A percentile compares a stretch with the other conserved stretches of the same genome.
Evolutionary conservation across 1,140 invertebrate species (phyloP).

Genomic region (Leptopilina boulardi): DNA sequence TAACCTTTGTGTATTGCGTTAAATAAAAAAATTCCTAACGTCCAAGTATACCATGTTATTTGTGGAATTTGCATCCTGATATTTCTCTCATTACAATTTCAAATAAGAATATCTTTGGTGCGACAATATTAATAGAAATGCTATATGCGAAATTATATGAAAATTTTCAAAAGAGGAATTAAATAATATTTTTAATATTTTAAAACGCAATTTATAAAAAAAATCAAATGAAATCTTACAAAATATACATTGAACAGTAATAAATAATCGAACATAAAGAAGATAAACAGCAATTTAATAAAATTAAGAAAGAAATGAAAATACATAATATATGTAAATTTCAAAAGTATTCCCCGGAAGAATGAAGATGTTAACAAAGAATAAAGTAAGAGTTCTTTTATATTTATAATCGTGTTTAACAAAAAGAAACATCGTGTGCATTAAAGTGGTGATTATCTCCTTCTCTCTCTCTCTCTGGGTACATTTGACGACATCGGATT

Average conservation of each 20-base stretch:
- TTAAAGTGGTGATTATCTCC: not conserved
- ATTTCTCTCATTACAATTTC: not conserved
- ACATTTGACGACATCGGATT: conserved; percentile 9
- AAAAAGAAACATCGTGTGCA: not conserved
- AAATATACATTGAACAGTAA: too few species aligned
- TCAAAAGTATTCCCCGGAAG: not conserved
- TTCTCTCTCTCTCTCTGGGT: too few species aligned
- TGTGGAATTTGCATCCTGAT: not conserved
- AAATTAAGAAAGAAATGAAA: not conserved
- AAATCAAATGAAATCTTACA: too few species aligned
- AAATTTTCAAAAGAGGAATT: too few species aligned
- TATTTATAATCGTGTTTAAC: conserved; percentile 5
- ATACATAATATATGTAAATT: not conserved
- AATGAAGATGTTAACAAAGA: not conserved
- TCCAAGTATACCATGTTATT: not conserved
- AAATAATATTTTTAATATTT: too few species aligned
- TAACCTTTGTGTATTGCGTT: not conserved
- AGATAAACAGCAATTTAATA: not conserved
- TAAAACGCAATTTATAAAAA: too few species aligned
- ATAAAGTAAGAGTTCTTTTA: not conserved
- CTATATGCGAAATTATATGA: not conserved
- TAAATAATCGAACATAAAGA: too few species aligned
- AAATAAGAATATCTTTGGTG: not conserved
- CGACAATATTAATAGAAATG: not conserved
- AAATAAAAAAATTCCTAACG: not conserved